A percentile compares a stretch with the other conserved stretches of the same genome.
phyloP scores from a whole-genome alignment of 1,140 invertebrate species.

The Physella acuta region DNA sequence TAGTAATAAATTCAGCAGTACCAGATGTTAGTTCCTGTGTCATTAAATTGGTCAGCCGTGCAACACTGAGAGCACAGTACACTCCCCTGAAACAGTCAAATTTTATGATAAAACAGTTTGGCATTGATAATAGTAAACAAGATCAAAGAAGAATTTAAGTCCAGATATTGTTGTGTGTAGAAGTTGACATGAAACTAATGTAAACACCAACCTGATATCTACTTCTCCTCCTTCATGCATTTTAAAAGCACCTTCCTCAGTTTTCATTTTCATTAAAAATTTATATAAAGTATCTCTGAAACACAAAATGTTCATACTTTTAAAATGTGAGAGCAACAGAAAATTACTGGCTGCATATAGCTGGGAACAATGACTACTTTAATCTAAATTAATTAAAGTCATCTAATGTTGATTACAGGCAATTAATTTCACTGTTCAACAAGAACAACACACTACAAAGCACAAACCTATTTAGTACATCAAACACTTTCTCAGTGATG shows the following conservation, averaged over 20 bases:
- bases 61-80: constrained; percentile 91
- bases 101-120: not conserved
- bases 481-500: constrained; percentile 77
- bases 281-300: constrained; percentile 69
- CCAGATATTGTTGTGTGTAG: too few species aligned
- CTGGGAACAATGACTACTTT: too few species aligned
- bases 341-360: too few species aligned
- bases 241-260: constrained; percentile 84
- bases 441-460: too few species aligned
- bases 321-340: too few species aligned
- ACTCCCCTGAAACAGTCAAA: constrained; percentile 68
- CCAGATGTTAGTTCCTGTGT: constrained; percentile 78
- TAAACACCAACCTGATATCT: constrained; percentile 69
- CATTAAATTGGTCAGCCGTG: constrained; percentile 82
- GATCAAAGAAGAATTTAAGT: too few species aligned
- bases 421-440: too few species aligned
- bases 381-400: too few species aligned
- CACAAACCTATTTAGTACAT: constrained; percentile 85
- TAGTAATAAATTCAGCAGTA: constrained; percentile 86
- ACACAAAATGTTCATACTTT: too few species aligned
- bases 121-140: too few species aligned
- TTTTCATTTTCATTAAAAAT: constrained; percentile 77
- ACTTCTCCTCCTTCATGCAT: constrained; percentile 93
- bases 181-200: too few species aligned
- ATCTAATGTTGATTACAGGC: too few species aligned